Percentiles rank a stretch among this genome's conserved stretches.
Conservation (phyloP, 1,140 invertebrate species). For the Coenobita brevimanus region DNA sequence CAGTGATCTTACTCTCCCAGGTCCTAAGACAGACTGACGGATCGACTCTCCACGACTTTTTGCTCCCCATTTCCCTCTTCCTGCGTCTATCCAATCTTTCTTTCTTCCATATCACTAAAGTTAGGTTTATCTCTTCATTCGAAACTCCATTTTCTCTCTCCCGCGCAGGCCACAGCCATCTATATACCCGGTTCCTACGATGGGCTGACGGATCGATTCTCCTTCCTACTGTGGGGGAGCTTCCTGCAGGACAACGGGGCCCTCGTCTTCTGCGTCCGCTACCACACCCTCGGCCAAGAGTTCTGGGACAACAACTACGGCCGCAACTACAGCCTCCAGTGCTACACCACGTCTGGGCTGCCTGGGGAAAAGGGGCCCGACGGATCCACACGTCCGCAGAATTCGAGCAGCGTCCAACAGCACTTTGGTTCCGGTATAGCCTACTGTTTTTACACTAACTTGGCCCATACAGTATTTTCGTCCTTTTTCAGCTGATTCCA, state of each 20-base stretch:
- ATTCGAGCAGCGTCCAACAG: slow-evolving; percentile 38
- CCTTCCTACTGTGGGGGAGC: slow-evolving; percentile 77
- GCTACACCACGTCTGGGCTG: slow-evolving; percentile 52
- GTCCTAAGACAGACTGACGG: no score
- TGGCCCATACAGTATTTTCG: no score
- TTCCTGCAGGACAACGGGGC: slow-evolving; percentile 68
- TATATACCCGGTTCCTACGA: slow-evolving; percentile 93
- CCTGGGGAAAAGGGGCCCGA: slow-evolving; percentile 2
- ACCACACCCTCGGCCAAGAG: slow-evolving; percentile 81
- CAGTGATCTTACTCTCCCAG: no score
- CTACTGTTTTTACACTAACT: no score
- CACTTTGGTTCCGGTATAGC: slow-evolving; percentile 15
- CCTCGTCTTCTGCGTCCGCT: slow-evolving; percentile 90
- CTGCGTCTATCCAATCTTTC: neutral
- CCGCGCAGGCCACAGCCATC: slow-evolving; percentile 74
- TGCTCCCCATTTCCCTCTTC: neutral
- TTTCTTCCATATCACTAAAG: neutral
- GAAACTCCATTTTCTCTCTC: neutral
- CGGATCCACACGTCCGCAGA: slow-evolving; percentile 33
- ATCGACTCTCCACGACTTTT: no score
- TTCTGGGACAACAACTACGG: slow-evolving; percentile 94
- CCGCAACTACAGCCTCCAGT: slow-evolving; percentile 79
- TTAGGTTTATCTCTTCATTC: no score
- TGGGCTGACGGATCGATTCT: slow-evolving; percentile 88
- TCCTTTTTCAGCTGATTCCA: no score